Evolutionary conservation across 2,888 invertebrate genomes (phyloP).

Genomic region (Volucella bombylans): DNA sequence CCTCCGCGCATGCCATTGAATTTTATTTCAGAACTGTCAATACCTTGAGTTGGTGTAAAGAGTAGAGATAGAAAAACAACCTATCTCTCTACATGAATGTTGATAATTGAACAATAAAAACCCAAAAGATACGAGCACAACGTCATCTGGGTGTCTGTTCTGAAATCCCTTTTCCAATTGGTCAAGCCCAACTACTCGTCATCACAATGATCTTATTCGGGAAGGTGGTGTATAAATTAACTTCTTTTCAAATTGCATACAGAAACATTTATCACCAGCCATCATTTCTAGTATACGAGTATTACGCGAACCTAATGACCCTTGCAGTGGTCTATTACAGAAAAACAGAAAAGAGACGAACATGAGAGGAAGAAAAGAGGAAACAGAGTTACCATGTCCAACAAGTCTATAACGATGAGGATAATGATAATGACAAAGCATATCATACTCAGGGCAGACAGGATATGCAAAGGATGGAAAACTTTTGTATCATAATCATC

Average conservation of each 20-base stretch:
- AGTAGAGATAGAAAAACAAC: neutral
- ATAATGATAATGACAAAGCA: conserved; percentile 71
- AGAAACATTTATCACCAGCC: conserved; percentile 50
- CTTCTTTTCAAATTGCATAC: conserved; percentile 45
- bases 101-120: conserved; percentile 20
- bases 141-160: conserved; percentile 18
- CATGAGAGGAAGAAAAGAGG: neutral
- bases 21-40: conserved; percentile 30
- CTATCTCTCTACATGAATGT: conserved; percentile 13
- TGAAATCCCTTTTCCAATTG: neutral
- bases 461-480: conserved; percentile 63
- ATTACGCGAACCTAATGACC: conserved; percentile 66
- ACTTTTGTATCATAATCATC: conserved; percentile 68
- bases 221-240: conserved; percentile 53
- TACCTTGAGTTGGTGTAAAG: conserved; percentile 1
- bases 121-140: conserved; percentile 29
- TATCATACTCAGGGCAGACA: conserved; percentile 53
- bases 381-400: conserved; percentile 54
- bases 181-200: conserved; percentile 22
- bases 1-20: conserved; percentile 56
- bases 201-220: conserved; percentile 27
- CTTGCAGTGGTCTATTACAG: conserved; percentile 45
- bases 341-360: neutral
- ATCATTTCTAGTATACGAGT: conserved; percentile 22
- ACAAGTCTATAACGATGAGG: conserved; percentile 67